phyloP scores from a whole-genome alignment of 2,113 vertebrate species.

The Arothron firmamentum region DNA sequence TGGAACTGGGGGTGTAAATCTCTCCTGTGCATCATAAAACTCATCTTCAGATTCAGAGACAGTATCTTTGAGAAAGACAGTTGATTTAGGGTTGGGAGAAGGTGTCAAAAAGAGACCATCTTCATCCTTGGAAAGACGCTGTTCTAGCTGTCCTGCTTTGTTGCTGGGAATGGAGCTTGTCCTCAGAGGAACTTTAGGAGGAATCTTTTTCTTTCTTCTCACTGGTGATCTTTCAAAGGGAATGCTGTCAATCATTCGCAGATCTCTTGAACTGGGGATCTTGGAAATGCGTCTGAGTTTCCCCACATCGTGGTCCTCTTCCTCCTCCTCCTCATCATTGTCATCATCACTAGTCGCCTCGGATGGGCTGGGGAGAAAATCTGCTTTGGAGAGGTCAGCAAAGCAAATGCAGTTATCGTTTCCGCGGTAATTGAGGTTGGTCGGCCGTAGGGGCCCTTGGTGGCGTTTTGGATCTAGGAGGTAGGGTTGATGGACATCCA shows the following conservation, averaged over 20 bases:
- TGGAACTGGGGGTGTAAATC: constrained; percentile 77
- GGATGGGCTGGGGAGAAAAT: constrained; percentile 54
- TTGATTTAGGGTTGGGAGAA: constrained; percentile 59
- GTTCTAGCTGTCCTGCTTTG: constrained; percentile 44
- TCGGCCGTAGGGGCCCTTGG: constrained; percentile 46
- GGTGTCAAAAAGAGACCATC: constrained; percentile 59
- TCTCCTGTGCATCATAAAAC: constrained; percentile 89
- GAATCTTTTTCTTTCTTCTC: constrained; percentile 60
- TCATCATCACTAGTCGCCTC: constrained; percentile 61
- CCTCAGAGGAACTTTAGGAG: constrained; percentile 70
- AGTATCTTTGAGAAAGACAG: constrained; percentile 77
- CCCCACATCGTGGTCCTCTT: constrained; percentile 40
- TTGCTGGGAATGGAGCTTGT: constrained; percentile 65
- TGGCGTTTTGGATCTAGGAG: constrained; percentile 68
- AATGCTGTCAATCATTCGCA: constrained; percentile 68
- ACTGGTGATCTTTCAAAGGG: constrained; percentile 61
- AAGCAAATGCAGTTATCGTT: constrained; percentile 74
- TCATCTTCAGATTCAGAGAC: constrained; percentile 95
- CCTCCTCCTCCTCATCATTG: constrained; percentile 53
- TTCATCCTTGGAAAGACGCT: constrained; percentile 60
- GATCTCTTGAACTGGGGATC: constrained; percentile 70
- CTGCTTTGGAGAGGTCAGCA: constrained; percentile 72
- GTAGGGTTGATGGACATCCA: constrained; percentile 72
- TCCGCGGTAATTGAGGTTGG: constrained; percentile 52
- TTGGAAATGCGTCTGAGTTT: constrained; percentile 66